Base-by-base conservation (phyloP, 1,140 invertebrate species). In the Pogonomyrmex californicus region DNA sequence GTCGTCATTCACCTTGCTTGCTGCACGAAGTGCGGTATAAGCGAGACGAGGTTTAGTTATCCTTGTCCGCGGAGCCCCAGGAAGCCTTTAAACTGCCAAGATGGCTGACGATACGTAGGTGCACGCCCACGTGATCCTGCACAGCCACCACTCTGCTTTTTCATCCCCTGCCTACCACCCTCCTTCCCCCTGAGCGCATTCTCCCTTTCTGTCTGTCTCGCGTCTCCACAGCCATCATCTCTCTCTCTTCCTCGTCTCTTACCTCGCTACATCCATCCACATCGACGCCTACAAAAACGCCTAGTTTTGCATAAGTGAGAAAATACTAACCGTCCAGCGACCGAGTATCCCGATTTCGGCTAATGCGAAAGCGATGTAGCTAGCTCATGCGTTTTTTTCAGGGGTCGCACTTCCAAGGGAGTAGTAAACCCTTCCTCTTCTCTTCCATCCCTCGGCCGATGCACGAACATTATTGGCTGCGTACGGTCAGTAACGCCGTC, bases 91-190 rank as follows among this genome's bases (percentile, higher is more conserved):
- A 89, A 90, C 71, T 70, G 12, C 47, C 89, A 90, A 89, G 86
- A 85, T 89, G 88, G 89, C 88, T 79, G 88, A 90, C 77, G 78
- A 87, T 87, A 90, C 87, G 82, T 90, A 68, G 86, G 86, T 75
- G 88, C 56, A 91, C 87, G 86, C 88, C 89, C 88, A 92, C 89
- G 91, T 87, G 91, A 91, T 92, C 90, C 90, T 68, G 83, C 87
- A 75, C 36, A 86, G 81, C 91, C 85, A 91, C 86, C 87, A 85
- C 86, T 81, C 89, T 76, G 73, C 86, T 90, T 91, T 89, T 88
- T 89, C 75, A 88, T 82, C 56, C 77, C 78, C 66, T 77, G 54
- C 60, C 65, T 54, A 54, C 49, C 33, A 33, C 33, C 17, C 23
- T 44, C 58, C 51, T 49, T 47, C 41, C 33, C 82, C 73, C 41